Evolutionary conservation across 2,113 vertebrate genomes (phyloP).

Genomic region (Hyla sarda): DNA sequence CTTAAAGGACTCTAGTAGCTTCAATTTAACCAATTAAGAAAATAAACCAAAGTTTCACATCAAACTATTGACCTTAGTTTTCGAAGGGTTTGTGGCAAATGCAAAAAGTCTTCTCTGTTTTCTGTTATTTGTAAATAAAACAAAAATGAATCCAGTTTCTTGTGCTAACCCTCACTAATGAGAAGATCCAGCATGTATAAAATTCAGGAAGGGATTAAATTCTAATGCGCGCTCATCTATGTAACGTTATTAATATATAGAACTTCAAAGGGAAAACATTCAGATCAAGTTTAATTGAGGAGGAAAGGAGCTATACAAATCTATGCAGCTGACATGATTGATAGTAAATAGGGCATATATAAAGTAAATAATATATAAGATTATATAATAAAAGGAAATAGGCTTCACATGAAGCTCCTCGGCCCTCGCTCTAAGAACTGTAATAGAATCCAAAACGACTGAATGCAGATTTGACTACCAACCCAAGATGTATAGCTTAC

Average conservation of each 20-base stretch:
- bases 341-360: background rate
- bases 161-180: conserved; percentile 23
- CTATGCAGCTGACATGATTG: background rate
- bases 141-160: conserved; percentile 28
- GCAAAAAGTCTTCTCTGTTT: background rate
- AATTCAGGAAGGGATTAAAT: conserved; percentile 30
- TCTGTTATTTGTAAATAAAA: background rate
- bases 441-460: no score
- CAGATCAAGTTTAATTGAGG: background rate
- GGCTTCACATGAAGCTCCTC: background rate
- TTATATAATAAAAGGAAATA: no score
- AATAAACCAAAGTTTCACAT: no score
- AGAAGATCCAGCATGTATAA: background rate
- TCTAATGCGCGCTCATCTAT: background rate
- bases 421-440: background rate
- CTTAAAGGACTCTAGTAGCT: no score
- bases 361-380: no score
- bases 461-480: no score
- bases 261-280: conserved; percentile 19
- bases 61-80: no score
- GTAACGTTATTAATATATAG: conserved; percentile 22
- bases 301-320: background rate
- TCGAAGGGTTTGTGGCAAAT: background rate
- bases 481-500: no score
- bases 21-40: no score